phyloP scores from a whole-genome alignment of 2,888 invertebrate genomes.

The Plagiodera versicolora region DNA sequence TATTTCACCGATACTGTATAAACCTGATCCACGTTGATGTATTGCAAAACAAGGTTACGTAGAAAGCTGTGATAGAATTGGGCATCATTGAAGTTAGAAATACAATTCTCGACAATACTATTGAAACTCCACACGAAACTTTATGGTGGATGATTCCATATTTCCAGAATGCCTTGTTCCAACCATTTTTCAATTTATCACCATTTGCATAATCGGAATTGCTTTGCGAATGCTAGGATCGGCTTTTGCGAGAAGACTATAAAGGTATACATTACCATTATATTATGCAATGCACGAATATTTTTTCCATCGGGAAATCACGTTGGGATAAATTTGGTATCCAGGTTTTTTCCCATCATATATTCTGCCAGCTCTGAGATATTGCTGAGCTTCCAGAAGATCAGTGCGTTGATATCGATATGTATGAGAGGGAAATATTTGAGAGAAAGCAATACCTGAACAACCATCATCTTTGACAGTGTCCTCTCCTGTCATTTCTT shows the following conservation, averaged over 20 bases:
- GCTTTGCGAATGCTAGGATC: constrained; percentile 9
- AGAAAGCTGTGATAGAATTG: neutral
- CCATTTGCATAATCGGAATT: constrained; percentile 21
- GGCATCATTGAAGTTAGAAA: neutral
- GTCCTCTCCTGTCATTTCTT: too few relatives aligned
- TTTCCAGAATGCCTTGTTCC: constrained; percentile 8
- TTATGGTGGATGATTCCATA: neutral
- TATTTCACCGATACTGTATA: too few relatives aligned
- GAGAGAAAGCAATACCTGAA: too few relatives aligned
- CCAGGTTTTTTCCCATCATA: too few relatives aligned
- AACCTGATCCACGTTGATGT: neutral
- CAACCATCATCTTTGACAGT: too few relatives aligned
- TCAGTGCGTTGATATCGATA: too few relatives aligned
- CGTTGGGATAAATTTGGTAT: too few relatives aligned
- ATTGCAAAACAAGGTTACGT: neutral
- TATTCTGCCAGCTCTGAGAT: too few relatives aligned
- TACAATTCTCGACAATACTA: constrained; percentile 4
- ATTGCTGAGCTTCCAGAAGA: too few relatives aligned
- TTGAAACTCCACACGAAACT: constrained; percentile 8
- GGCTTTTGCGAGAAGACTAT: neutral
- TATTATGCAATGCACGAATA: neutral
- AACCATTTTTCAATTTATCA: constrained; percentile 11
- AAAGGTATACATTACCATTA: neutral
- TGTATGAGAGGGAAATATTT: too few relatives aligned
- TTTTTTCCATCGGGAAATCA: too few relatives aligned